Conservation (phyloP, 2,888 invertebrate genomes). For the Athalia circularis region DNA sequence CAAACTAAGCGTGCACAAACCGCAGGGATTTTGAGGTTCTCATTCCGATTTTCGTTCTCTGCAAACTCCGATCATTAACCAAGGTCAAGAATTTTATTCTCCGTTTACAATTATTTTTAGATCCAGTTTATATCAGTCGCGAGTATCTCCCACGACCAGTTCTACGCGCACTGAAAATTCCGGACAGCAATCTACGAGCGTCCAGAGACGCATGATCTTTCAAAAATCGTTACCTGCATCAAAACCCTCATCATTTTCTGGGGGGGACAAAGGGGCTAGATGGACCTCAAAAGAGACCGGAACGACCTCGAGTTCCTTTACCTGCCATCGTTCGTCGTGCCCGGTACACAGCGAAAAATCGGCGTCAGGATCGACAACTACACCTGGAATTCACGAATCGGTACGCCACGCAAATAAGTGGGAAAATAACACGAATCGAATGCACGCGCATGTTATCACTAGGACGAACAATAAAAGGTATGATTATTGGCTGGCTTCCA, state of each 20-base stretch:
- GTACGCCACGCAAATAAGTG: constrained; percentile 4
- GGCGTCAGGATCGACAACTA: not conserved
- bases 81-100: too few relatives aligned
- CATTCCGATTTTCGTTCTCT: not conserved
- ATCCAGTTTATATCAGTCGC: not conserved
- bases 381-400: constrained; percentile 10
- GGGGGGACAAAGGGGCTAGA: constrained; percentile 12
- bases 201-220: constrained; percentile 14
- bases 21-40: constrained; percentile 7
- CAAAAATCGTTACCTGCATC: constrained; percentile 3
- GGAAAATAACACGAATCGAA: constrained; percentile 13
- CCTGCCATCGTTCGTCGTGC: not conserved
- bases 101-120: too few relatives aligned
- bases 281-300: constrained; percentile 19
- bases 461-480: constrained; percentile 24
- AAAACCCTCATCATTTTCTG: constrained; percentile 7
- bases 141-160: not conserved
- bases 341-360: constrained; percentile 15
- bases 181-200: not conserved
- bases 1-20: constrained; percentile 9
- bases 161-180: not conserved
- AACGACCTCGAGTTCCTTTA: constrained; percentile 8
- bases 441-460: constrained; percentile 22
- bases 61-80: not conserved
- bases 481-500: not conserved